These are phyloP conservation scores for Callipepla squamata DNA, from an alignment of 2,113 vertebrate species.

Conservation along the genomic window DNA sequence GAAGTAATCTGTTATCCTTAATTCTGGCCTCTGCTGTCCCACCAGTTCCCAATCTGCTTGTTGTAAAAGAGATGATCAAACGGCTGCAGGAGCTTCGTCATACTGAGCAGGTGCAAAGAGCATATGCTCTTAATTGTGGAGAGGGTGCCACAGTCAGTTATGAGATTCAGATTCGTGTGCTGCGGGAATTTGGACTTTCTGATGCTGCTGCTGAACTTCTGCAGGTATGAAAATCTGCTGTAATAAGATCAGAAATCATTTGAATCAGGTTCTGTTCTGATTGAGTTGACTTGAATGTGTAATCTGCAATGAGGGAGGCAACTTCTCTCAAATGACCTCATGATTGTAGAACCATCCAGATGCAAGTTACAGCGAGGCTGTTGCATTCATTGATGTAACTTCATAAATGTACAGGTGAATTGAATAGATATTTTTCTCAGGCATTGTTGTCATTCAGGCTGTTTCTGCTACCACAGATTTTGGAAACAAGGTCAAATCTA, in stretches of 20 bases:
- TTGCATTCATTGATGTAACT: not conserved
- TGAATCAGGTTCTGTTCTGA: not conserved
- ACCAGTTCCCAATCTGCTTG: slow-evolving; percentile 87
- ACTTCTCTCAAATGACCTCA: not conserved
- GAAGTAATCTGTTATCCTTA: not conserved
- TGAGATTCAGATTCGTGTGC: slow-evolving; percentile 94
- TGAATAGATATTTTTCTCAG: not conserved
- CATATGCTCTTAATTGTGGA: slow-evolving; percentile 94
- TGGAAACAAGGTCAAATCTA: not conserved
- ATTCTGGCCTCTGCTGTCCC: not conserved
- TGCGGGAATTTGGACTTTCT: slow-evolving; percentile 92
- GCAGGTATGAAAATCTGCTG: slow-evolving; percentile 80
- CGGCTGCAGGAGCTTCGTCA: slow-evolving; percentile 93
- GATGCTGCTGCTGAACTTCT: slow-evolving; percentile 94
- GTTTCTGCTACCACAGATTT: not conserved
- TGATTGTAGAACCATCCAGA: not conserved
- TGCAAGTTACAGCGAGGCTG: not conserved
- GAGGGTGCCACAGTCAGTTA: slow-evolving; percentile 97
- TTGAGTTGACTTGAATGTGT: not conserved
- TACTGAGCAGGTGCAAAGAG: slow-evolving; percentile 94
- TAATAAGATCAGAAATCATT: not conserved
- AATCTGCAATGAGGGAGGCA: not conserved
- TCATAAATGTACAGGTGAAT: not conserved
- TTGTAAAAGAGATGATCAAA: slow-evolving; percentile 93
- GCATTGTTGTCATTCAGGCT: not conserved